A percentile compares a stretch with the other conserved stretches of the same genome.
Evolutionary conservation across 2,888 invertebrate genomes (phyloP).

Genomic region (Busseola fusca): DNA sequence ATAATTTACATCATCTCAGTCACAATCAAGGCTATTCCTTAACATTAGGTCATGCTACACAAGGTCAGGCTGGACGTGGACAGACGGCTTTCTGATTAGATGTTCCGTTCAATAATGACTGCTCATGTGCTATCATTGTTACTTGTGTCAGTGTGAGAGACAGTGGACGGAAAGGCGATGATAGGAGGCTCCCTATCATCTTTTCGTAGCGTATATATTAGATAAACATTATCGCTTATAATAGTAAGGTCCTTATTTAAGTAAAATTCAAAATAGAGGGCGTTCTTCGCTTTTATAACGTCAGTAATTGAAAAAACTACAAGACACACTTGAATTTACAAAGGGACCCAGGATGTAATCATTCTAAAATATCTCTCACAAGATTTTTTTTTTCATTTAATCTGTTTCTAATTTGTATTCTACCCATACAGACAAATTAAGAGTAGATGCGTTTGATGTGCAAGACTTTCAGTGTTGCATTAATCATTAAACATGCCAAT

Average conservation of each 20-base stretch:
- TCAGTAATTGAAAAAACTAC: background rate
- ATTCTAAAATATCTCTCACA: background rate
- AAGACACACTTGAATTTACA: background rate
- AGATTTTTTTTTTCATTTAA: conserved; percentile 3
- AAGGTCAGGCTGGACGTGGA: conserved; percentile 51
- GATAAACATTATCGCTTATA: conserved; percentile 29
- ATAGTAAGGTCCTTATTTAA: background rate
- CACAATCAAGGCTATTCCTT: conserved; percentile 42
- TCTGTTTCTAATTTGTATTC: conserved; percentile 25
- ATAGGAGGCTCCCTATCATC: conserved; percentile 10
- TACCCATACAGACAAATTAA: conserved; percentile 21
- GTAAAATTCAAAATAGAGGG: background rate
- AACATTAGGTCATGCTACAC: conserved; percentile 45
- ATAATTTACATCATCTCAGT: conserved; percentile 38
- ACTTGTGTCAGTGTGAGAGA: conserved; percentile 30
- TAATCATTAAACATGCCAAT: conserved; percentile 45
- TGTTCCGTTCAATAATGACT: conserved; percentile 55
- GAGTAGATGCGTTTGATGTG: conserved; percentile 33
- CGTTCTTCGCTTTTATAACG: too few relatives aligned
- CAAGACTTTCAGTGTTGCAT: conserved; percentile 46
- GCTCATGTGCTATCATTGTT: conserved; percentile 19
- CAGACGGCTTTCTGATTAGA: conserved; percentile 53
- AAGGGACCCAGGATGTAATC: too few relatives aligned
- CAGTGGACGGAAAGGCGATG: conserved; percentile 44
- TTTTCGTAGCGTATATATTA: conserved; percentile 21